Evolutionary conservation across 2,113 vertebrate species (phyloP), one percentile per base, ranked within the genome.

Genomic region (Dissostichus mawsoni): DNA sequence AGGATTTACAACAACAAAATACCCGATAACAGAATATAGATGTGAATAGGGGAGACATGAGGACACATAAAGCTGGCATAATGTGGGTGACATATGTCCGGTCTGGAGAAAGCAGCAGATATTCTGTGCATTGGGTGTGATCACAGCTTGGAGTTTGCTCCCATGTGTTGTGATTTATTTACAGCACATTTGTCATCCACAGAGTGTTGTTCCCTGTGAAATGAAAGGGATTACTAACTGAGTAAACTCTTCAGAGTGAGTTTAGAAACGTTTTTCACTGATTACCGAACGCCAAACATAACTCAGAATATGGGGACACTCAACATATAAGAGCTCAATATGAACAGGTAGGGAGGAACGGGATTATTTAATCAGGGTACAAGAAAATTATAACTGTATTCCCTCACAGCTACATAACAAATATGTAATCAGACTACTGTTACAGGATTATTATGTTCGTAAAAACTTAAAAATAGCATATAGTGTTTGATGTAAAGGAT

Each of bases 161-260:
- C 67, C 67, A 45, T 79, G 86, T 84, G 74, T 58, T 76, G 57
- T 29, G n/a, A 33, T 69, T 75, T 81, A 64, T 84, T 76, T 48
- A 68, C 78, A 82, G 55, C 67, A 11, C 20, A 44, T 57, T 64
- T 79, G 66, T 79, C 67, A 67, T 61, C 69, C 57, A 69, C 61
- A 67, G 25, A 78, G 52, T 55, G 7, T 18, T 2, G 25, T 80
- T 76, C n/a, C 53, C n/a, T 62, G 62, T 69, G 23, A 82, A 73
- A 79, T 11, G 7, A 76, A 61, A 56, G 4, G 20, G 16, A 84
- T 69, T 69, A 67, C 41, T 62, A 74, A 23, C 69, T 51, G 58
- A 78, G 45, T 17, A 63, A 71, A 75, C 65, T 68, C 47, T 69
- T 25, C 20, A 29, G 65, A 65, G 29, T 71, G 18, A n/a, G 14